Conservation (phyloP, 1,140 invertebrate species). For the Lithobius niger region DNA sequence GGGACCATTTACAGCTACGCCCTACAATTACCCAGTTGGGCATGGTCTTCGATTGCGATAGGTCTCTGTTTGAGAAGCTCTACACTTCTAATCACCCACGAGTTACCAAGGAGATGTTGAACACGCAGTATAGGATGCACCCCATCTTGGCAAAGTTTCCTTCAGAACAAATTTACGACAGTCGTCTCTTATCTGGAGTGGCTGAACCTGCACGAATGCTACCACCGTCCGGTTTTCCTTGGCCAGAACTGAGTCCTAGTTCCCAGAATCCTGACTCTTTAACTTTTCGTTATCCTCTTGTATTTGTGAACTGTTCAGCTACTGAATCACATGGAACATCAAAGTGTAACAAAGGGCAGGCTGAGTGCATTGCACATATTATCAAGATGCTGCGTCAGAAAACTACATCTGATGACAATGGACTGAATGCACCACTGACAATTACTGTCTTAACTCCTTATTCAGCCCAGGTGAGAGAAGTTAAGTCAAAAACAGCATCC, state of each 20-base stretch:
- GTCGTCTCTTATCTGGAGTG: slow-evolving; percentile 37
- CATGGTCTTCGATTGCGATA: slow-evolving; percentile 16
- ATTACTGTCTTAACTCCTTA: slow-evolving; percentile 13
- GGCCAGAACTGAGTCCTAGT: slow-evolving; percentile 4
- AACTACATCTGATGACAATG: not conserved
- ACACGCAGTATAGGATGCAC: slow-evolving; percentile 77
- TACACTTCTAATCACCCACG: slow-evolving; percentile 20
- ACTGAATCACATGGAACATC: not conserved
- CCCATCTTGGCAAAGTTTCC: slow-evolving; percentile 58
- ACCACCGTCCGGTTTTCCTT: slow-evolving; percentile 1
- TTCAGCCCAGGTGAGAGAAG: not conserved
- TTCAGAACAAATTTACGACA: slow-evolving; percentile 59
- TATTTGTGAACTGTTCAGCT: not conserved
- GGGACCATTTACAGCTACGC: slow-evolving; percentile 74
- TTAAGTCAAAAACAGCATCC: slow-evolving; percentile 13
- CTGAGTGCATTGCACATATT: not conserved
- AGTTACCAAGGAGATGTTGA: slow-evolving; percentile 38
- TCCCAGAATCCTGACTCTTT: too few relatives aligned
- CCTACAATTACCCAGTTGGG: slow-evolving; percentile 47
- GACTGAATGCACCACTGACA: not conserved
- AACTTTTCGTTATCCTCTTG: too few relatives aligned
- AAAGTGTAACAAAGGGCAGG: not conserved
- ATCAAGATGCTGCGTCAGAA: not conserved
- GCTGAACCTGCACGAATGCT: not conserved
- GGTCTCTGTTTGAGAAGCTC: slow-evolving; percentile 37